These are phyloP conservation scores for Brachypalpus laphriformis DNA, from an alignment of 2,888 invertebrate genomes.

Conservation along the genomic window DNA sequence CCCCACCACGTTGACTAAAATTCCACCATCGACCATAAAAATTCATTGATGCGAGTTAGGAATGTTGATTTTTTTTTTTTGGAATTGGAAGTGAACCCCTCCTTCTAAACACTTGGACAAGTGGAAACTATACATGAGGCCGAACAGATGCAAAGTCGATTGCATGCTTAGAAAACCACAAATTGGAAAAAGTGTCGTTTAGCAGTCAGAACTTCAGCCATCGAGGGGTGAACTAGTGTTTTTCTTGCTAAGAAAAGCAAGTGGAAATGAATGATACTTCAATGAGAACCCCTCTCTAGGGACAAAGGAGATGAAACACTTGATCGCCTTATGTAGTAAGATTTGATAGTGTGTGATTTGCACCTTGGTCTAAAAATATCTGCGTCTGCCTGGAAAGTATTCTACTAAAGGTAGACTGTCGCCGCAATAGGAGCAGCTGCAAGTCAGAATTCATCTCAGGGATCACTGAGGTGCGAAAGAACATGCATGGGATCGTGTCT, in stretches of 20 bases:
- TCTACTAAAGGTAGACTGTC: slow-evolving; percentile 56
- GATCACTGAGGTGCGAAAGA: slow-evolving; percentile 69
- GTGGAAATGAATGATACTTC: slow-evolving; percentile 2
- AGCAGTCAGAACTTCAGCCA: slow-evolving; percentile 18
- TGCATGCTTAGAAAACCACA: slow-evolving; percentile 65
- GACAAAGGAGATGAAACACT: slow-evolving; percentile 16
- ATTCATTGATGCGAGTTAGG: slow-evolving; percentile 61
- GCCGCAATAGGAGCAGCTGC: slow-evolving; percentile 54
- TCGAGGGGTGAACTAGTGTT: slow-evolving; percentile 21
- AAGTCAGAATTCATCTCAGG: slow-evolving; percentile 41
- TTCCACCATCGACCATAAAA: slow-evolving; percentile 67
- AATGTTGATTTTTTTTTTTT: slow-evolving; percentile 44
- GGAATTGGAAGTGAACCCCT: slow-evolving; percentile 18
- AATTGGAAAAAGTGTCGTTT: slow-evolving; percentile 69
- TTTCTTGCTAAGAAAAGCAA: slow-evolving; percentile 16
- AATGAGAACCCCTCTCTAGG: not conserved
- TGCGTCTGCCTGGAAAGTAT: slow-evolving; percentile 7
- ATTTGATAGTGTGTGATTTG: slow-evolving; percentile 14
- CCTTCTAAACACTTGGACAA: slow-evolving; percentile 53
- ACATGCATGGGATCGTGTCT: slow-evolving; percentile 55
- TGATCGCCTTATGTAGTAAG: not conserved
- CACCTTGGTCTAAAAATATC: slow-evolving; percentile 68
- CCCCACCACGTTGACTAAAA: slow-evolving; percentile 50
- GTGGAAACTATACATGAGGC: slow-evolving; percentile 42
- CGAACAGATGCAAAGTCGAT: slow-evolving; percentile 66